Evolutionary conservation across 2,888 invertebrate genomes (phyloP).

Genomic region (Drosophila barbarae): DNA sequence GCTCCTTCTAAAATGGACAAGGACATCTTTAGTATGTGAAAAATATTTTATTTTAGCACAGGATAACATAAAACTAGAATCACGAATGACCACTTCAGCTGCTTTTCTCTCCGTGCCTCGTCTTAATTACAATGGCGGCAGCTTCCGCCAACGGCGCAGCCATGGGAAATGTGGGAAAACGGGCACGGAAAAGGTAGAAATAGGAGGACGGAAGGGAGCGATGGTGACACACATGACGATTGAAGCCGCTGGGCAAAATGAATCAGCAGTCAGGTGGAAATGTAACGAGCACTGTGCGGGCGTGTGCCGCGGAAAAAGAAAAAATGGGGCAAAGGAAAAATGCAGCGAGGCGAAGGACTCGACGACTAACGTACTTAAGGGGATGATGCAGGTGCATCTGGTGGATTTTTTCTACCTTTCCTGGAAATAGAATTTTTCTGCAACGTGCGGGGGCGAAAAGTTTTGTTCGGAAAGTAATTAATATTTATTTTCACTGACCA

Average conservation of each 20-base stretch:
- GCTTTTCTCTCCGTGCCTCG: conserved; percentile 35
- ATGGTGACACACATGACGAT: conserved; percentile 40
- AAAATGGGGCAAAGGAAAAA: conserved; percentile 3
- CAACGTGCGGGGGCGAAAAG: conserved; percentile 22
- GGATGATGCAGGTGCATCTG: conserved; percentile 25
- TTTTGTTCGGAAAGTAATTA: conserved; percentile 70
- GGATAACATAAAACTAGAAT: too few relatives aligned
- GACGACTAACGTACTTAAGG: neutral
- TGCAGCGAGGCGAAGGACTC: conserved; percentile 20
- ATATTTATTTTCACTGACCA: conserved; percentile 63
- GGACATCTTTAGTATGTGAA: neutral
- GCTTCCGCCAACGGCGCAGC: conserved; percentile 43
- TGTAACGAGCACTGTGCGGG: conserved; percentile 44
- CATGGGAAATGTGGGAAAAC: conserved; percentile 24
- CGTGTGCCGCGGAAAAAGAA: conserved; percentile 33
- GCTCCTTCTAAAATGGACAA: neutral
- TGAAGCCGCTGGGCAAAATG: conserved; percentile 53
- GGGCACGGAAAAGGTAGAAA: neutral
- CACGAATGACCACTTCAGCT: neutral
- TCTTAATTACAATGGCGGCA: conserved; percentile 71
- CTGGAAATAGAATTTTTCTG: conserved; percentile 25
- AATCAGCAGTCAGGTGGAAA: conserved; percentile 54
- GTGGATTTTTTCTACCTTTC: neutral
- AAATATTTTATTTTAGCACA: neutral
- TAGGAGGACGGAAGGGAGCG: conserved; percentile 9